Conservation (phyloP, 1,140 invertebrate genomes). For the Scaptomyza montana region DNA sequence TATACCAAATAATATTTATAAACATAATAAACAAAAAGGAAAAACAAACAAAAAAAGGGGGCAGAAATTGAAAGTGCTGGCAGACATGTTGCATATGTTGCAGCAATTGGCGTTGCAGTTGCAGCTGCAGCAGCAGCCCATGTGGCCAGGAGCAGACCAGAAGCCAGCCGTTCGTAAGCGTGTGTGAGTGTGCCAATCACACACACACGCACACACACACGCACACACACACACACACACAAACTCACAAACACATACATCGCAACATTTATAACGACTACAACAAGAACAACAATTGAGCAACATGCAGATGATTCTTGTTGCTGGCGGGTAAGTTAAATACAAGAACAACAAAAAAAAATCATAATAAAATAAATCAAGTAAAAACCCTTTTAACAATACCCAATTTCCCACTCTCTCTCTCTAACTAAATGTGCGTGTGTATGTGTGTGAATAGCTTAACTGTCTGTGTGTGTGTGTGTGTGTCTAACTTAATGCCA, state of each 20-base stretch:
- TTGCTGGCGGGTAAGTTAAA: constrained; percentile 83
- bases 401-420: background rate
- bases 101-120: constrained; percentile 35
- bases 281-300: constrained; percentile 17
- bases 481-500: constrained; percentile 15
- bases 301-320: constrained; percentile 84
- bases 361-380: no score
- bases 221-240: constrained; percentile 9
- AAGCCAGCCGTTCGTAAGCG: constrained; percentile 45
- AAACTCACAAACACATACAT: no score
- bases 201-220: constrained; percentile 5
- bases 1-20: background rate
- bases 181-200: constrained; percentile 35
- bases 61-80: constrained; percentile 26
- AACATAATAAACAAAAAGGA: background rate
- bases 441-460: constrained; percentile 6
- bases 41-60: constrained; percentile 18
- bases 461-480: constrained; percentile 4
- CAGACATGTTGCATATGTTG: constrained; percentile 58
- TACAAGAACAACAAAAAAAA: background rate
- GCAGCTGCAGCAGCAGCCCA: constrained; percentile 15
- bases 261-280: background rate
- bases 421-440: constrained; percentile 3
- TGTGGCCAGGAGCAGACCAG: constrained; percentile 62
- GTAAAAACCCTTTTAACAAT: no score